Evolutionary conservation across 2,113 vertebrate species (phyloP).

Genomic region (Caranx melampygus): DNA sequence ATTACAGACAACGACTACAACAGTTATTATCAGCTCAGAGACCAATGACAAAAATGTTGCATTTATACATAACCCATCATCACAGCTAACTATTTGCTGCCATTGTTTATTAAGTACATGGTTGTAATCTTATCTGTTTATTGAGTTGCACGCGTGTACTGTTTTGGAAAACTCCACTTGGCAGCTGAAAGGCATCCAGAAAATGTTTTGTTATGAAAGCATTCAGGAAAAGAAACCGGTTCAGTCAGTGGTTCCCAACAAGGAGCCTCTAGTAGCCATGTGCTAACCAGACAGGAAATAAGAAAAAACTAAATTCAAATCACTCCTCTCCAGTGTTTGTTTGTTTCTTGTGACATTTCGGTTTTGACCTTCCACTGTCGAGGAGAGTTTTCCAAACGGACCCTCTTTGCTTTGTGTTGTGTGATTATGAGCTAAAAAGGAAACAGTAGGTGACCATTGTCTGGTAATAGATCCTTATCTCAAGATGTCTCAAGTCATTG

Average conservation of each 20-base stretch:
- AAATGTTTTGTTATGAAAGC: background rate
- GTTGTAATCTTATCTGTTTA: background rate
- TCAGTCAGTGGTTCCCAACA: background rate
- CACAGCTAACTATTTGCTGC: background rate
- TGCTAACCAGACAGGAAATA: too few species aligned
- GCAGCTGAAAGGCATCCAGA: background rate
- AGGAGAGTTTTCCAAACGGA: background rate
- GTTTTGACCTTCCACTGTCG: too few species aligned
- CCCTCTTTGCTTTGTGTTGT: background rate
- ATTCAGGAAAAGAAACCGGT: background rate
- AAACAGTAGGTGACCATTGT: background rate
- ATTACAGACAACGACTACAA: background rate
- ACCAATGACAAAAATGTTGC: background rate
- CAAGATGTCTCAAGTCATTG: background rate
- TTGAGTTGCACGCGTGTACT: background rate
- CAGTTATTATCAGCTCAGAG: too few species aligned
- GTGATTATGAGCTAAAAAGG: background rate
- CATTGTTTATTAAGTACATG: background rate
- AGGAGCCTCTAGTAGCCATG: background rate
- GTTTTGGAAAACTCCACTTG: background rate
- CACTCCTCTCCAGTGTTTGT: too few species aligned
- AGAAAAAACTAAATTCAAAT: too few species aligned
- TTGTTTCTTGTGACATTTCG: too few species aligned
- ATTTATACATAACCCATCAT: background rate
- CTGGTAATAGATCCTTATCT: background rate